Evolutionary conservation across 2,797 vertebrate genomes (phyloP), one percentile per base, ranked within the genome.

Genomic region (Cynopterus sphinx): DNA sequence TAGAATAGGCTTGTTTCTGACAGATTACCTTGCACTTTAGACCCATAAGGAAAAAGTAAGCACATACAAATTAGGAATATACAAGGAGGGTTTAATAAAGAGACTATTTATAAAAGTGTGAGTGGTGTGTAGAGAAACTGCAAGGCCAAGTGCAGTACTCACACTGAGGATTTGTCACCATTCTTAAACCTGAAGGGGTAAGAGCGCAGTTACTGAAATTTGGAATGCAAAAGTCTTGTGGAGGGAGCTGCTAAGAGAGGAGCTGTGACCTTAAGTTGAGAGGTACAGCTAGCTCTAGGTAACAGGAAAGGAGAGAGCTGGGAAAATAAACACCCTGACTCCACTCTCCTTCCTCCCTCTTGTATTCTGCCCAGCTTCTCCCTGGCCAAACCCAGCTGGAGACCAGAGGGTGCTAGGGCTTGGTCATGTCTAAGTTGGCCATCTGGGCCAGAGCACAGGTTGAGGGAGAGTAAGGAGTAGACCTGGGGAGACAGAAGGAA

Each of bases 131-230:
- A 91, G n/a, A 39, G 28, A 79, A 95, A 71, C 33, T 9, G 83
- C 2, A 61, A 89, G 70, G 12, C 24, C 26, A 71, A 33, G 2
- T 82, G 1, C 26, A 84, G 3, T 75, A 75, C 10, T 88, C 31
- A 53, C 13, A 73, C 8, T 77, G 9, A n/a, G 15, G 8, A 4
- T 77, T 81, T 87, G 31, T 61, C 31, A 82, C 21, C 9, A 74
- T 26, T 49, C 2, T 79, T 93, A 90, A 93, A 28, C 11, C 19
- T 78, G 15, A 71, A 31, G 4, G 12, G 2, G 15, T 55, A 4
- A 43, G n/a, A 86, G 11, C 73, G 5, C 77, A 96, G 26, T 86
- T 79, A 71, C 26, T 93, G 59, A 96, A 97, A 91, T 84, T 81
- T 67, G 33, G 21, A 90, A 79, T 74, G 19, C 41, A 90, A 65